Base-by-base conservation (phyloP, 2,797 vertebrate species). In the Siniperca scherzeri region DNA sequence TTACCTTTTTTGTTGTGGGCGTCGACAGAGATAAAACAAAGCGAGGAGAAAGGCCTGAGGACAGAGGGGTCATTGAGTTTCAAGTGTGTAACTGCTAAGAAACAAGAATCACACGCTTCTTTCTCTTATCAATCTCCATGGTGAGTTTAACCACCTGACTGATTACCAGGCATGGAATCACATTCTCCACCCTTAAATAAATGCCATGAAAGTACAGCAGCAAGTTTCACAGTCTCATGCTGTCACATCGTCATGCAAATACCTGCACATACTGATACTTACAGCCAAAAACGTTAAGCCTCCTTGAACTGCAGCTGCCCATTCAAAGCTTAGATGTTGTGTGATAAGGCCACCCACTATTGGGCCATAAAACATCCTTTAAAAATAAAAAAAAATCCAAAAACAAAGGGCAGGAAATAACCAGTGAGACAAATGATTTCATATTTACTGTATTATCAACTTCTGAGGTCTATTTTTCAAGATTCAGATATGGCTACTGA, bases 331-430 rank as follows among this genome's bases (percentile, higher is more conserved):
- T 55, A 96, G 89, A 3, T 90, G 89, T 67, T 97, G 94, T 10
- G 95, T 95, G 66, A 96, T 88, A 12, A 95, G 76, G 13, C 96
- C 95, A 1, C 96, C 96, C 10, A 96, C 80, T 1, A 88, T 93
- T 0, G 96, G 96, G 2, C 96, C 96, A 59, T 93, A 96, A 86
- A 97, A 96, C 95, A 93, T 96, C 89, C 96, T 97, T 88, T 6
- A 64, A 78, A 57, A 59, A 40, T 30, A 70, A 48, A 64, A 0
- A 55, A 38, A 64, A 1, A 19, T 38, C 0, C 2, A 36, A 78
- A 62, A 76, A 7, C 0, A 4, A 66, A 61, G 22, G 11, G 3
- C 5, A 27, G 25, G 17, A 21, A 22, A 60, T 0, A 77, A 60
- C 1, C 19, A 33, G 7, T 2, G 4, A 48, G 9, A 30, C 0